phyloP scores from a whole-genome alignment of 2,888 invertebrate genomes.

The Lochmaea crataegi region DNA sequence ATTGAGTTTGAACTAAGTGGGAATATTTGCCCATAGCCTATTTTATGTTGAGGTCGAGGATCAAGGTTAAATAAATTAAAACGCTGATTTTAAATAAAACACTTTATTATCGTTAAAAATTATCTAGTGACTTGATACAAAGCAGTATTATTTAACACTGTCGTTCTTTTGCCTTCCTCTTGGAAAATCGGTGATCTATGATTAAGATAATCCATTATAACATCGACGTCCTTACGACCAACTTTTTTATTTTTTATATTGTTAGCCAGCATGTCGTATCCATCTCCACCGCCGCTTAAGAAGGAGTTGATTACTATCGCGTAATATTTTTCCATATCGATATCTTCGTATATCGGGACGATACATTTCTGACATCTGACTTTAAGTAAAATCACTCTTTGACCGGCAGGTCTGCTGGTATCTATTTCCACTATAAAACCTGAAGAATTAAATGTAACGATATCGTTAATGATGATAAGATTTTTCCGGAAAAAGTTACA shows the following conservation, averaged over 20 bases:
- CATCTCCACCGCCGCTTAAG: conserved; percentile 77
- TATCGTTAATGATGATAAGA: no score
- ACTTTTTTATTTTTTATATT: conserved; percentile 67
- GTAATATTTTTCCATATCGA: conserved; percentile 71
- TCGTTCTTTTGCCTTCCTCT: conserved; percentile 70
- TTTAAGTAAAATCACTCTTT: conserved; percentile 69
- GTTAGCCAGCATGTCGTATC: conserved; percentile 68
- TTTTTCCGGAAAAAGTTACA: no score
- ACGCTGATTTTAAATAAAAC: background rate
- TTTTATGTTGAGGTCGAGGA: no score
- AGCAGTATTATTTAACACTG: background rate
- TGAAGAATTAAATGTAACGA: conserved; percentile 50
- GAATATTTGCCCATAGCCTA: no score
- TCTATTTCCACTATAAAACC: conserved; percentile 74
- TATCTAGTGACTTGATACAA: conserved; percentile 7
- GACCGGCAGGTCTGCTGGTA: conserved; percentile 69
- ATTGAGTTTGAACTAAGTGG: no score
- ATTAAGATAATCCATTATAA: conserved; percentile 68
- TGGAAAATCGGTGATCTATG: conserved; percentile 66
- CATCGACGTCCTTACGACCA: conserved; percentile 69
- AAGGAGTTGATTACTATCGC: conserved; percentile 72
- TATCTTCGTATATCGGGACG: conserved; percentile 72
- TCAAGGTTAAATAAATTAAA: no score
- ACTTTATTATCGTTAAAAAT: background rate
- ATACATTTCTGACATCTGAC: conserved; percentile 74